A percentile compares a stretch with the other conserved stretches of the same genome.
These are phyloP conservation scores for Meiosimyza platycephala DNA, from an alignment of 2,888 invertebrate genomes.

Conservation along the genomic window DNA sequence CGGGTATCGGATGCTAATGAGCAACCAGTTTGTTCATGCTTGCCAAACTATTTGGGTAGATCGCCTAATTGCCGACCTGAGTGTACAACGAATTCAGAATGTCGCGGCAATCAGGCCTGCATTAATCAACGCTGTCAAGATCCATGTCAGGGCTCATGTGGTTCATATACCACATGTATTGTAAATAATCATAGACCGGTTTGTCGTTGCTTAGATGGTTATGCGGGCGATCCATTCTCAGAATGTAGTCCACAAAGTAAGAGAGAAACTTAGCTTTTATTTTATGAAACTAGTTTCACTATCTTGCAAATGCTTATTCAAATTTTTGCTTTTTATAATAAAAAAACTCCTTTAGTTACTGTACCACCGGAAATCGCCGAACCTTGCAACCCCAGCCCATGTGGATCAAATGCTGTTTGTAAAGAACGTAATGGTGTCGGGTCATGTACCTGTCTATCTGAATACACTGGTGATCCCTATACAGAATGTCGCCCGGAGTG, in stretches of 20 bases:
- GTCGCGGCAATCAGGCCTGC: slow-evolving; percentile 85
- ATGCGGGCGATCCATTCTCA: slow-evolving; percentile 86
- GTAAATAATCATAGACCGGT: slow-evolving; percentile 87
- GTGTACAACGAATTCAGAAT: slow-evolving; percentile 87
- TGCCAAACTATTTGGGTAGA: slow-evolving; percentile 82
- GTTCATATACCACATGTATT: slow-evolving; percentile 79
- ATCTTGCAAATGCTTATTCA: slow-evolving; percentile 42
- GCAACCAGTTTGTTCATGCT: slow-evolving; percentile 84
- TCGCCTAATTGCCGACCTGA: slow-evolving; percentile 89
- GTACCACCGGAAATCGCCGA: slow-evolving; percentile 72
- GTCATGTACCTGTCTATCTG: slow-evolving; percentile 83
- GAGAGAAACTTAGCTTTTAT: slow-evolving; percentile 44
- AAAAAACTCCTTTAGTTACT: slow-evolving; percentile 55
- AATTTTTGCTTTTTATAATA: slow-evolving; percentile 1
- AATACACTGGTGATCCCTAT: slow-evolving; percentile 89
- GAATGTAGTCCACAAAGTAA: slow-evolving; percentile 75
- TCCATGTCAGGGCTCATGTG: slow-evolving; percentile 89
- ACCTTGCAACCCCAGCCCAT: slow-evolving; percentile 88
- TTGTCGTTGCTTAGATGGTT: slow-evolving; percentile 83
- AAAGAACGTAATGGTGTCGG: slow-evolving; percentile 85
- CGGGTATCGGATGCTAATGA: slow-evolving; percentile 74
- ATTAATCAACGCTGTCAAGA: slow-evolving; percentile 83
- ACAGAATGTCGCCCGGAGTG: slow-evolving; percentile 88
- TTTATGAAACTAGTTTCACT: slow-evolving; percentile 56
- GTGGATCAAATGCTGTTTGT: slow-evolving; percentile 87